Conservation (phyloP, 2,888 invertebrate species). For the Erebia ligea region DNA sequence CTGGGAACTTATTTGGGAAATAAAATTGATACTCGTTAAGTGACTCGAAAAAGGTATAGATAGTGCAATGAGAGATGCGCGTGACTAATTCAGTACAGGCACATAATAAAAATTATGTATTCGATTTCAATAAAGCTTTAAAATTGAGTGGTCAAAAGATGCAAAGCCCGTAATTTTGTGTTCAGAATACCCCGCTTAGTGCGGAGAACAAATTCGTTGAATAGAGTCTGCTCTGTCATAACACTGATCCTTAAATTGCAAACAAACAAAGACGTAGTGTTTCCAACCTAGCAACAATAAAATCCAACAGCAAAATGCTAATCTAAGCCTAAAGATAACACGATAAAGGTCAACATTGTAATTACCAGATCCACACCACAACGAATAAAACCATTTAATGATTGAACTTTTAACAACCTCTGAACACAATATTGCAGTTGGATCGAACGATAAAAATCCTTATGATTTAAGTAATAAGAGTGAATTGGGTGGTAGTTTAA, state of each 20-base stretch:
- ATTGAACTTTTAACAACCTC: constrained; percentile 40
- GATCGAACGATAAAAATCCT: constrained; percentile 42
- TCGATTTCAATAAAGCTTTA: too few relatives aligned
- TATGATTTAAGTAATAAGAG: constrained; percentile 42
- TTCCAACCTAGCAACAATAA: neutral
- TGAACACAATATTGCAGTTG: constrained; percentile 11
- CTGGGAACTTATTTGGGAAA: too few relatives aligned
- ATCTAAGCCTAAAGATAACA: constrained; percentile 24
- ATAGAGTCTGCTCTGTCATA: neutral
- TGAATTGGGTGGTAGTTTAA: constrained; percentile 37
- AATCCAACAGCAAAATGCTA: constrained; percentile 6
- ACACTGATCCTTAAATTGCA: neutral
- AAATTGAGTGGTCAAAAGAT: too few relatives aligned
- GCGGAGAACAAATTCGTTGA: too few relatives aligned
- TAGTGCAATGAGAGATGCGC: too few relatives aligned
- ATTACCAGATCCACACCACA: constrained; percentile 17
- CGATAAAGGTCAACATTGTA: constrained; percentile 26
- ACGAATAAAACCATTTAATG: constrained; percentile 33
- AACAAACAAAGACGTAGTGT: neutral
- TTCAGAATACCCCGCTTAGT: too few relatives aligned
- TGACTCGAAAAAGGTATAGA: too few relatives aligned
- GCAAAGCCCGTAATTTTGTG: too few relatives aligned
- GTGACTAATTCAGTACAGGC: too few relatives aligned
- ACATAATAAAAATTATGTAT: too few relatives aligned
- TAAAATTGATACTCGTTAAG: too few relatives aligned